Conservation (phyloP, 2,888 invertebrate genomes). For the Coronaproctus castanopsis region DNA sequence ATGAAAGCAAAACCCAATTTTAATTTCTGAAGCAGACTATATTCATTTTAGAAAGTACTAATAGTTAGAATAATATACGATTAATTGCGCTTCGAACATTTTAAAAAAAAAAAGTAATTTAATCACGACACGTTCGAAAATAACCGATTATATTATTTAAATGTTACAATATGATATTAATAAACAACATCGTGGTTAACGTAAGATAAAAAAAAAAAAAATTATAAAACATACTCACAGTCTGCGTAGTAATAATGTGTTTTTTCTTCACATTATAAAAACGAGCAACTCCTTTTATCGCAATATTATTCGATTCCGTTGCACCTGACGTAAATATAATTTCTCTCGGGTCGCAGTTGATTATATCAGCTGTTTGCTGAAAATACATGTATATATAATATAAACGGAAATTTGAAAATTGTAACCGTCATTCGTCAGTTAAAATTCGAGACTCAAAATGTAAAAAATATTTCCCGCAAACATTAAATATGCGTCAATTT, state of each 20-base stretch:
- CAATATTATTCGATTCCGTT: constrained; percentile 95
- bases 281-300: constrained; percentile 86
- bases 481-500: no score
- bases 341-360: constrained; percentile 89
- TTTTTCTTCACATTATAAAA: constrained; percentile 87
- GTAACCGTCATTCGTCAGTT: no score
- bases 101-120: no score
- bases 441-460: no score
- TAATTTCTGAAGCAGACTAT: background rate
- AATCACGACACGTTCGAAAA: no score
- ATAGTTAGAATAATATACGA: no score
- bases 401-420: no score
- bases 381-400: constrained; percentile 15
- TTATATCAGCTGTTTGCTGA: constrained; percentile 65
- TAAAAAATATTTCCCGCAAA: no score
- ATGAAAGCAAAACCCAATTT: background rate
- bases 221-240: constrained; percentile 36
- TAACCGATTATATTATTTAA: no score
- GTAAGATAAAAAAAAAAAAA: background rate
- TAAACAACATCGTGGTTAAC: background rate
- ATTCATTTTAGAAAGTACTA: no score
- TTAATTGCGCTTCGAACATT: no score
- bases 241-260: constrained; percentile 92
- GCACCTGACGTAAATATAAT: constrained; percentile 98
- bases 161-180: background rate